Evolutionary conservation across 2,113 vertebrate species (phyloP).

Genomic region (Mohoua ochrocephala): DNA sequence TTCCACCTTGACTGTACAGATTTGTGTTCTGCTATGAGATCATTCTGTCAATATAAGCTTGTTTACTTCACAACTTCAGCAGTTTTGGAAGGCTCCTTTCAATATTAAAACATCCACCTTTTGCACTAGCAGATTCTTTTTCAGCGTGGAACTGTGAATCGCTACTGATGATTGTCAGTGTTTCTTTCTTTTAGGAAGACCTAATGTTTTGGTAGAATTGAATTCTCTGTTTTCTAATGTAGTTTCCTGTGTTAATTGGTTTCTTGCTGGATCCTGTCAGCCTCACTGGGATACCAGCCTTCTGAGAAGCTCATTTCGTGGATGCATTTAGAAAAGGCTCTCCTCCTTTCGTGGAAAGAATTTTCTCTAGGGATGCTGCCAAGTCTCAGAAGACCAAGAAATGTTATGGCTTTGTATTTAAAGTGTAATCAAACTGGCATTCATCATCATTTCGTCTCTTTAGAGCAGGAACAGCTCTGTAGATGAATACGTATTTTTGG

Average conservation of each 20-base stretch:
- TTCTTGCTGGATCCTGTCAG: background rate
- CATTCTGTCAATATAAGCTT: background rate
- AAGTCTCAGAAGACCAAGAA: background rate
- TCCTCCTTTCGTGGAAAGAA: background rate
- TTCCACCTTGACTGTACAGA: background rate
- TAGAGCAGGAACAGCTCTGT: background rate
- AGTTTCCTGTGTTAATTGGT: background rate
- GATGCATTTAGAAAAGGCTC: background rate
- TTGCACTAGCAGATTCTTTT: background rate
- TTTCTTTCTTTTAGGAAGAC: background rate
- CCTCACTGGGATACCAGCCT: background rate
- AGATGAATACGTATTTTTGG: background rate
- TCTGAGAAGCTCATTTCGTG: constrained; percentile 1
- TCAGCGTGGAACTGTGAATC: background rate
- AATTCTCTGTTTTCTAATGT: background rate
- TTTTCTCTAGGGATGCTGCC: constrained; percentile 5
- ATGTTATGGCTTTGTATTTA: background rate
- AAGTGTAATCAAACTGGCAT: background rate
- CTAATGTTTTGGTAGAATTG: background rate
- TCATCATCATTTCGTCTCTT: background rate
- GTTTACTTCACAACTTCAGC: background rate
- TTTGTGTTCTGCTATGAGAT: background rate
- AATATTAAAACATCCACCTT: background rate
- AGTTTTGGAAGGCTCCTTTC: background rate
- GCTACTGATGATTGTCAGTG: background rate